phyloP scores from a whole-genome alignment of 2,888 invertebrate species.

The Tenthredo distinguenda region DNA sequence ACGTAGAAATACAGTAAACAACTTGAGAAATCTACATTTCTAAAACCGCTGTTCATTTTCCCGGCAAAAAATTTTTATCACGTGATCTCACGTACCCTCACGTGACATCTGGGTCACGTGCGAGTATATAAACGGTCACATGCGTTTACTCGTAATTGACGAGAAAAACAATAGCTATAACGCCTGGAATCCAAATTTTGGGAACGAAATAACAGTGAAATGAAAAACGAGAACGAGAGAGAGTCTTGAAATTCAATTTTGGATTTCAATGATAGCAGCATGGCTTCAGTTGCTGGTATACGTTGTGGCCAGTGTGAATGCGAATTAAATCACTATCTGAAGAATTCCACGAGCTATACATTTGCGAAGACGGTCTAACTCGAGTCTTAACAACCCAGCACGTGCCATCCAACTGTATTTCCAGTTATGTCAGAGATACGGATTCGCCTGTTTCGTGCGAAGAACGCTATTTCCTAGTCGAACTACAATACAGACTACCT shows the following conservation, averaged over 20 bases:
- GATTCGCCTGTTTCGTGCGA: not conserved
- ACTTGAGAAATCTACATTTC: not conserved
- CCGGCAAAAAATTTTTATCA: not conserved
- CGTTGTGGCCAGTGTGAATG: not conserved
- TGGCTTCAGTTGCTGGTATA: not conserved
- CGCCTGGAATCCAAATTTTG: not conserved
- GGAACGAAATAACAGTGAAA: not conserved
- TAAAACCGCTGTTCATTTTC: not conserved
- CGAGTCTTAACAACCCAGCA: no score
- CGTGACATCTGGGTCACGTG: no score
- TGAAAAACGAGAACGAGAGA: no score
- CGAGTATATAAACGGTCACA: no score
- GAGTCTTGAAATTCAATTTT: no score
- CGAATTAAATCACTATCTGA: no score
- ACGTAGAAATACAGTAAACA: conserved; percentile 34
- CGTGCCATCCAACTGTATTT: no score
- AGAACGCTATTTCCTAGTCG: not conserved
- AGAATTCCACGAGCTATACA: no score
- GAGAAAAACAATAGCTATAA: not conserved
- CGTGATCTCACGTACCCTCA: not conserved
- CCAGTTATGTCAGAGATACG: not conserved
- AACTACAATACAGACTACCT: not conserved
- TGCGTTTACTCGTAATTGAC: not conserved
- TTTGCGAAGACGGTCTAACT: no score
- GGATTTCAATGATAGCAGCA: not conserved